phyloP scores from a whole-genome alignment of 2,888 invertebrate species.

The Hypercompe scribonia region DNA sequence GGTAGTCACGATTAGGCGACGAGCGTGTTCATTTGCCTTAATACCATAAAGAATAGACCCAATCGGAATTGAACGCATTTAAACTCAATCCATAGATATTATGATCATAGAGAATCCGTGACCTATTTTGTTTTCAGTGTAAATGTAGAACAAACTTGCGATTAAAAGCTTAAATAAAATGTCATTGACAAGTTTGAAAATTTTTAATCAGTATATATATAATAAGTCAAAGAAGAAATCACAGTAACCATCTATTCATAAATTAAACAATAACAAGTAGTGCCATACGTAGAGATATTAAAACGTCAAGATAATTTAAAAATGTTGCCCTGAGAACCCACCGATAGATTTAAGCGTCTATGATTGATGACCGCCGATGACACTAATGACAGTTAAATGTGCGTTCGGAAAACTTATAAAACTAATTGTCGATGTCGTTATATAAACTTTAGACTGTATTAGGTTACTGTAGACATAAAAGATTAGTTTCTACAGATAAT shows the following conservation, averaged over 20 bases:
- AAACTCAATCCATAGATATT: too few species aligned
- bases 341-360: slow-evolving; percentile 48
- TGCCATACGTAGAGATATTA: slow-evolving; percentile 28
- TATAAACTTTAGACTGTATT: slow-evolving; percentile 23
- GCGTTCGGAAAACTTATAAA: slow-evolving; percentile 41
- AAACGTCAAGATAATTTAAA: slow-evolving; percentile 49
- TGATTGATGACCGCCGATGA: slow-evolving; percentile 50
- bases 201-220: too few species aligned
- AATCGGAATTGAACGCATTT: too few species aligned
- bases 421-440: slow-evolving; percentile 45
- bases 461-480: slow-evolving; percentile 14
- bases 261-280: slow-evolving; percentile 34
- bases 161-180: too few species aligned
- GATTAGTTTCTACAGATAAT: not conserved
- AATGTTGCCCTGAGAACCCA: slow-evolving; percentile 42
- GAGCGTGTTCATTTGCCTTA: too few species aligned
- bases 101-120: too few species aligned
- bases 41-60: too few species aligned
- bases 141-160: too few species aligned
- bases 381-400: slow-evolving; percentile 52
- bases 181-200: too few species aligned
- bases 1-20: too few species aligned
- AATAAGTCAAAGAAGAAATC: not conserved
- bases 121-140: too few species aligned
- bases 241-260: not conserved